Base-by-base conservation (phyloP, 1,140 invertebrate genomes). In the Tetramorium alpestre region DNA sequence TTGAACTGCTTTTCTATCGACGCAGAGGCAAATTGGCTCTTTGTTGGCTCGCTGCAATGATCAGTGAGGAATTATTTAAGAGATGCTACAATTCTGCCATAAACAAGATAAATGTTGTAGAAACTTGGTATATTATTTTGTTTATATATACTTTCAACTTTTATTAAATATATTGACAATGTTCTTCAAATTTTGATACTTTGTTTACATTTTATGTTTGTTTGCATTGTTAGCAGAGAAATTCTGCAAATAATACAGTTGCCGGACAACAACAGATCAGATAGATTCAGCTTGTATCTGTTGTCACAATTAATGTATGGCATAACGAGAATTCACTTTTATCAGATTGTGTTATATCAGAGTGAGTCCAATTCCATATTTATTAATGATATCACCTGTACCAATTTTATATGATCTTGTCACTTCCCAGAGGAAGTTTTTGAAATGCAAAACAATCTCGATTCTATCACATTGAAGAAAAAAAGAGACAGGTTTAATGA, bases 311-410 rank as follows among this genome's bases (percentile, higher is more conserved):
- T 72, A 33, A 51, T 72, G 69, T 51, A 3, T 0, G 47, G 69
- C 25, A 0, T 51, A 72, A 51, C 25, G n/a, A 33, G 33, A 72
- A 25, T 72, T 51, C 8, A 72, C 4, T 33, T 0, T 18, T 72
- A 51, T 33, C 69, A 72, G 8, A 18, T 18, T 72, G 2, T 0
- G 3, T n/a, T n/a, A 0, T 72, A 7, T 72, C 13, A 51, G 1
- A 72, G 69, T 72, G 3, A 72, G 47, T 72, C 51, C 33, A 51
- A 33, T n/a, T 72, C 10, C 5, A 70, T 54, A 54, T n/a, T 72
- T 72, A 72, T 10, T 72, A 49, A 28, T 51, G 18, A 2, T 64
- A n/a, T 2, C 58, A 22, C 1, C 3, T 13, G 4, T 3, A 11
- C 47, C 47, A 18, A 3, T 70, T 33, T 22, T 49, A 28, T 38